A percentile compares a stretch with the other conserved stretches of the same genome.
phyloP scores from a whole-genome alignment of 1,140 invertebrate species.

The Melipona quadrifasciata region DNA sequence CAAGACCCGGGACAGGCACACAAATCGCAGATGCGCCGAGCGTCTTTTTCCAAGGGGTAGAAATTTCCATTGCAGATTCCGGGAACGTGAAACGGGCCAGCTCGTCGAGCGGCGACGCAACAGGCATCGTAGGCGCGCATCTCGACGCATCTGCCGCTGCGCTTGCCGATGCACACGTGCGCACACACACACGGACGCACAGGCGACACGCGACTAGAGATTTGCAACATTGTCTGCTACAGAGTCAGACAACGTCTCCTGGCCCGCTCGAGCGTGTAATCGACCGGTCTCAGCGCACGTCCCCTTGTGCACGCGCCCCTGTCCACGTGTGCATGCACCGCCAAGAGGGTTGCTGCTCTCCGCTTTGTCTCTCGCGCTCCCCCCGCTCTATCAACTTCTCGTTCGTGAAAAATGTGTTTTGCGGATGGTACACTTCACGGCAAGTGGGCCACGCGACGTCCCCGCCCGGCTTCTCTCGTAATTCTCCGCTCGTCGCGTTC shows the following conservation, averaged over 20 bases:
- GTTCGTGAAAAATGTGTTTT: conserved; percentile 28
- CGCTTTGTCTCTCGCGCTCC: conserved; percentile 34
- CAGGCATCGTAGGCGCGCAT: conserved; percentile 50
- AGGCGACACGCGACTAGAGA: conserved; percentile 32
- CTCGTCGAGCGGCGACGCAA: conserved; percentile 46
- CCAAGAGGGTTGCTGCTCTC: conserved; percentile 7
- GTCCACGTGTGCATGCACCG: not conserved
- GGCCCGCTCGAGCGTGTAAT: conserved; percentile 66
- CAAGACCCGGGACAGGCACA: not conserved
- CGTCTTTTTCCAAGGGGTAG: conserved; percentile 13
- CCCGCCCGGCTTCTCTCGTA: not conserved
- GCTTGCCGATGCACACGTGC: conserved; percentile 24
- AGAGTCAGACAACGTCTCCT: conserved; percentile 55
- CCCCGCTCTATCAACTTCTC: conserved; percentile 6
- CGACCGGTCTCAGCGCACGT: conserved; percentile 51
- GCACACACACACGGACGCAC: too few species aligned
- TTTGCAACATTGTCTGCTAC: conserved; percentile 65
- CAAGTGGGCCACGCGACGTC: not conserved
- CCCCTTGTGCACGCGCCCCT: conserved; percentile 20
- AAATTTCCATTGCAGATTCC: conserved; percentile 62
- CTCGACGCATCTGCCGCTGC: conserved; percentile 26
- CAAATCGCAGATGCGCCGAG: not conserved
- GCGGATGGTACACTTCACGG: conserved; percentile 27
- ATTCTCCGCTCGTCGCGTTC: not conserved
- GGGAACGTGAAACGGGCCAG: conserved; percentile 30